Conservation (phyloP, 2,113 vertebrate species). For the Malurus elegans region DNA sequence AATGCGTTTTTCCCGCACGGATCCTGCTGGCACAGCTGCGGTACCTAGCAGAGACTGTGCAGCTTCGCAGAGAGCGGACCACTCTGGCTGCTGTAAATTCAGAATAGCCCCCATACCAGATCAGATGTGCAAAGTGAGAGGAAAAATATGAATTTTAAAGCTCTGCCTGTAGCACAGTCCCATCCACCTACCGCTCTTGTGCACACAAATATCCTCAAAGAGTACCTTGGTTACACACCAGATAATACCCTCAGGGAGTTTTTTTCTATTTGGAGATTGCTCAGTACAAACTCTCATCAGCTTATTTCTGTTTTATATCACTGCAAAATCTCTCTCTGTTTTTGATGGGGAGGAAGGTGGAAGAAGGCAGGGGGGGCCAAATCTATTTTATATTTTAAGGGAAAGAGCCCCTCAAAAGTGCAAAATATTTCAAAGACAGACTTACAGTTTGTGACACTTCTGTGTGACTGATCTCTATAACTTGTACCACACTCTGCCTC, state of each 20-base stretch:
- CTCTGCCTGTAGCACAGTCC: neutral
- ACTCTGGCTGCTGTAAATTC: neutral
- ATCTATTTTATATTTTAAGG: neutral
- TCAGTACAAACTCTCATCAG: neutral
- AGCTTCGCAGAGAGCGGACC: rapidly evolving
- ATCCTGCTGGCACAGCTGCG: neutral
- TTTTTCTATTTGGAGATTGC: neutral
- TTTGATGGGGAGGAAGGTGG: neutral
- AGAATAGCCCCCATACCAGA: neutral
- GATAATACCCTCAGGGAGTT: neutral
- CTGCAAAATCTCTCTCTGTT: neutral
- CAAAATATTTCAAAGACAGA: neutral
- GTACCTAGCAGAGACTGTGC: neutral
- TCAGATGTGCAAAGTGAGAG: neutral
- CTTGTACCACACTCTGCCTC: neutral
- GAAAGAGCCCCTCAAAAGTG: neutral
- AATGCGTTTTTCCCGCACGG: rapidly evolving
- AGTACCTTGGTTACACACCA: neutral
- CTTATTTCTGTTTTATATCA: neutral
- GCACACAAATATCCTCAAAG: neutral
- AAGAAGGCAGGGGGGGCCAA: rapidly evolving
- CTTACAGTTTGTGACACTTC: neutral
- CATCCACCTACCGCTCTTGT: neutral
- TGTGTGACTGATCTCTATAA: neutral
- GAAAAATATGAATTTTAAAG: neutral